phyloP scores from a whole-genome alignment of 2,888 invertebrate species.

The Dryocosmus kuriphilus region DNA sequence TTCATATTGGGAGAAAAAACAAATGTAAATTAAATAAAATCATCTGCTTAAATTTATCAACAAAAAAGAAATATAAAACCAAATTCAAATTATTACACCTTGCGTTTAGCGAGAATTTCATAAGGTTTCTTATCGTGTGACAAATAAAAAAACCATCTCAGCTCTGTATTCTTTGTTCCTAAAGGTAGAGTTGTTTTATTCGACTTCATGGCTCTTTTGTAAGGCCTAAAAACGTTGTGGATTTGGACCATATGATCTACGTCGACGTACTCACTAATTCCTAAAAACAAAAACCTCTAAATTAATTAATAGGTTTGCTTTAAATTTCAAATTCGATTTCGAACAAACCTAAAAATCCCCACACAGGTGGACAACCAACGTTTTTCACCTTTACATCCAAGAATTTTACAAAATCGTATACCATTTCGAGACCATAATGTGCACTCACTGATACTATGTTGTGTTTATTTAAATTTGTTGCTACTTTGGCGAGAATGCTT shows the following conservation, averaged over 20 bases:
- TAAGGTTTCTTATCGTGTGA: constrained; percentile 77
- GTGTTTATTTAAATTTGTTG: constrained; percentile 75
- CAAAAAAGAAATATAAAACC: too few relatives aligned
- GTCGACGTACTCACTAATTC: constrained; percentile 80
- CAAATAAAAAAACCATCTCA: constrained; percentile 80
- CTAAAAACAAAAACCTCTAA: constrained; percentile 60
- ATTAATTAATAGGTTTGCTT: background rate
- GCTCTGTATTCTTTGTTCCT: constrained; percentile 79
- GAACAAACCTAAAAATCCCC: constrained; percentile 79
- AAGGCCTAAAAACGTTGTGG: constrained; percentile 79
- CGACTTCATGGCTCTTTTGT: constrained; percentile 78
- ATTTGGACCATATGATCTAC: constrained; percentile 79
- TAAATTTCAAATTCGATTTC: background rate
- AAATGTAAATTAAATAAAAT: too few relatives aligned
- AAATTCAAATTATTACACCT: constrained; percentile 72
- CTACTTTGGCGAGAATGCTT: constrained; percentile 77
- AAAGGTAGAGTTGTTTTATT: constrained; percentile 78
- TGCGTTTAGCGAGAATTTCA: constrained; percentile 73
- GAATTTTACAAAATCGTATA: constrained; percentile 64
- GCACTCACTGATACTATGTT: constrained; percentile 81
- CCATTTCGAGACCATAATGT: constrained; percentile 79
- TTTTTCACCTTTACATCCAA: constrained; percentile 78
- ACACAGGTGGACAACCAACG: constrained; percentile 82
- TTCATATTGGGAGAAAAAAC: too few relatives aligned
- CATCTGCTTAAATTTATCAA: too few relatives aligned